Evolutionary conservation across 2,888 invertebrate genomes (phyloP).

Genomic region (Pyralis farinalis): DNA sequence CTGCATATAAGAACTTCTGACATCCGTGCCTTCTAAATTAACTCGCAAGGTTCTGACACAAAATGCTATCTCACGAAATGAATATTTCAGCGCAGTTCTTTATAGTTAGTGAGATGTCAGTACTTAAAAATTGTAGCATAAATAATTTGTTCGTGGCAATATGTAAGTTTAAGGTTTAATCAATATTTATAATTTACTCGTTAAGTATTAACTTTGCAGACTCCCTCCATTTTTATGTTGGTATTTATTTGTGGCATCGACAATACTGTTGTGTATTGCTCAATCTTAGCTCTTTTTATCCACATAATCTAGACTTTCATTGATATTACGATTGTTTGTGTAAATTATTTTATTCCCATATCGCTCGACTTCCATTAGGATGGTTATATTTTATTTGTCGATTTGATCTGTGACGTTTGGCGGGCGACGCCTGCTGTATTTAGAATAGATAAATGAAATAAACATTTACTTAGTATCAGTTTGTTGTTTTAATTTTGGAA

Average conservation of each 20-base stretch:
- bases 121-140: conserved; percentile 26
- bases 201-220: conserved; percentile 36
- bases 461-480: conserved; percentile 71
- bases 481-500: conserved; percentile 39
- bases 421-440: conserved; percentile 56
- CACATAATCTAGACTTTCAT: conserved; percentile 41
- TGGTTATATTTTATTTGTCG: conserved; percentile 33
- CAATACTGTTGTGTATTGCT: conserved; percentile 72
- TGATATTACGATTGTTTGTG: conserved; percentile 38
- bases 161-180: conserved; percentile 54
- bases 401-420: conserved; percentile 55
- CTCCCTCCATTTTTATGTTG: conserved; percentile 49
- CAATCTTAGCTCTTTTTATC: conserved; percentile 66
- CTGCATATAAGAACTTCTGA: conserved; percentile 9
- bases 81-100: conserved; percentile 10
- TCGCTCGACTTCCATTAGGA: conserved; percentile 22
- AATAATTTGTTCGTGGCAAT: conserved; percentile 50
- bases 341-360: conserved; percentile 32
- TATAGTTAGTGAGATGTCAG: conserved; percentile 30
- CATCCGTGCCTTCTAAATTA: conserved; percentile 44
- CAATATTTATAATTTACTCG: conserved; percentile 23
- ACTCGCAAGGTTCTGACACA: conserved; percentile 13
- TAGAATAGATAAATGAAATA: conserved; percentile 72
- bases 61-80: conserved; percentile 14
- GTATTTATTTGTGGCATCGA: conserved; percentile 50